These are phyloP conservation scores for Tillus elongatus DNA, from an alignment of 2,888 invertebrate species.

Conservation along the genomic window DNA sequence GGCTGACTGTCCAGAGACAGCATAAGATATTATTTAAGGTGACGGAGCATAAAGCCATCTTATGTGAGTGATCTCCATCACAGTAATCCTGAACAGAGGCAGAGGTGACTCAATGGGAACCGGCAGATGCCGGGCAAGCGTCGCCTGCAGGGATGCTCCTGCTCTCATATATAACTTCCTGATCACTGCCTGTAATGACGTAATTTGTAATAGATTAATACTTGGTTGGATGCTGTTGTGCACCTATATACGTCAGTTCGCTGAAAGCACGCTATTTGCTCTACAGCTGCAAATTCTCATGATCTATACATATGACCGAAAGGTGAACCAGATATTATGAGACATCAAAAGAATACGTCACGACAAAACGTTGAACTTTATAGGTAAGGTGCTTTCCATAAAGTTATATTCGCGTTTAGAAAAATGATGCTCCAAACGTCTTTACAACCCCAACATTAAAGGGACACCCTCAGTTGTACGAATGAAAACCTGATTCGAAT, in stretches of 20 bases:
- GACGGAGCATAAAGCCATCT: slow-evolving; percentile 34
- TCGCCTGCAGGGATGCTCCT: slow-evolving; percentile 17
- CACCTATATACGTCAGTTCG: slow-evolving; percentile 31
- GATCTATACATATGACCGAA: background rate
- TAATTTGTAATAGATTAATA: slow-evolving; percentile 41
- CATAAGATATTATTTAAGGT: slow-evolving; percentile 20
- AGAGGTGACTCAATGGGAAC: slow-evolving; percentile 36
- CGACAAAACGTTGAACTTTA: too few relatives aligned
- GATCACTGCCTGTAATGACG: slow-evolving; percentile 41
- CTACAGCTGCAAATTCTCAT: slow-evolving; percentile 26
- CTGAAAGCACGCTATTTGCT: slow-evolving; percentile 31
- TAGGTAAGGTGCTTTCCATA: too few relatives aligned
- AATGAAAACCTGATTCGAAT: too few relatives aligned
- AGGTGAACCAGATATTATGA: too few relatives aligned
- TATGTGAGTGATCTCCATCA: slow-evolving; percentile 20
- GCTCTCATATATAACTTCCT: slow-evolving; percentile 36
- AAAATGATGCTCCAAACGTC: too few relatives aligned
- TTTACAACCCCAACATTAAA: too few relatives aligned
- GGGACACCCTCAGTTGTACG: too few relatives aligned
- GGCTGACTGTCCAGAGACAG: too few relatives aligned
- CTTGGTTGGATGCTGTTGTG: slow-evolving; percentile 26
- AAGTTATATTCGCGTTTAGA: too few relatives aligned
- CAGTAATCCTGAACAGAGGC: slow-evolving; percentile 21
- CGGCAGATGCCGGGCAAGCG: slow-evolving; percentile 20
- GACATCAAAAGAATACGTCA: too few relatives aligned